These are phyloP conservation scores for Zygogramma bicolorata DNA, from an alignment of 2,888 invertebrate species.

Conservation along the genomic window DNA sequence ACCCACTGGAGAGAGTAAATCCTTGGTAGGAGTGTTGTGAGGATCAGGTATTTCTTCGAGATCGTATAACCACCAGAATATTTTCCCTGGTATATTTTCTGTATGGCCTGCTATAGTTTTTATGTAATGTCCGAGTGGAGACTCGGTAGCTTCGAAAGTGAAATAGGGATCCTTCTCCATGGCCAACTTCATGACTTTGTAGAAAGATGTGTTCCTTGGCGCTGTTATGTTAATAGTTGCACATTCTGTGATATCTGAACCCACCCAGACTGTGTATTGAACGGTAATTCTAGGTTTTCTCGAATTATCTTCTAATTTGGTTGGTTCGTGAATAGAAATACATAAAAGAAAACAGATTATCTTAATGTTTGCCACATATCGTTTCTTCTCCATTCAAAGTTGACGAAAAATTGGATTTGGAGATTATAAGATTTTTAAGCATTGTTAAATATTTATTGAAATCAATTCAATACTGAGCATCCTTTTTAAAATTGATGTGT, in stretches of 20 bases:
- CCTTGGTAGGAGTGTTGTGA: slow-evolving; percentile 3
- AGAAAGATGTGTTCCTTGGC: slow-evolving; percentile 15
- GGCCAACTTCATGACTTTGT: slow-evolving; percentile 21
- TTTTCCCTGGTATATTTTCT: background rate
- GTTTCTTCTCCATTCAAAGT: too few species aligned
- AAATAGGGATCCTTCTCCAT: slow-evolving; percentile 11
- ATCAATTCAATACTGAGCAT: too few species aligned
- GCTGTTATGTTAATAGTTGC: slow-evolving; percentile 16
- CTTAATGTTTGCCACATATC: too few species aligned
- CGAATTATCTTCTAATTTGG: background rate
- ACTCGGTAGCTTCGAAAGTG: slow-evolving; percentile 14
- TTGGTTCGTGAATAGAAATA: background rate
- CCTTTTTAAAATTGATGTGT: too few species aligned
- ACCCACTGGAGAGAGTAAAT: slow-evolving; percentile 22
- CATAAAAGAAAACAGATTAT: background rate
- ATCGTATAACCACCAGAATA: slow-evolving; percentile 27
- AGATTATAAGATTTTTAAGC: too few species aligned
- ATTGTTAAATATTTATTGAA: too few species aligned
- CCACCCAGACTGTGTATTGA: slow-evolving; percentile 23
- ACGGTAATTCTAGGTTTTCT: background rate
- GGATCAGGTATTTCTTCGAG: slow-evolving; percentile 14
- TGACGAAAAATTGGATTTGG: too few species aligned
- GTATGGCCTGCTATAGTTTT: slow-evolving; percentile 11
- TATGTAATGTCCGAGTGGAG: slow-evolving; percentile 19
- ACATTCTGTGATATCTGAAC: background rate